Percentiles rank a stretch among this genome's conserved stretches.
Evolutionary conservation across 1,140 invertebrate species (phyloP).

Genomic region (Lordiphosa collinella): DNA sequence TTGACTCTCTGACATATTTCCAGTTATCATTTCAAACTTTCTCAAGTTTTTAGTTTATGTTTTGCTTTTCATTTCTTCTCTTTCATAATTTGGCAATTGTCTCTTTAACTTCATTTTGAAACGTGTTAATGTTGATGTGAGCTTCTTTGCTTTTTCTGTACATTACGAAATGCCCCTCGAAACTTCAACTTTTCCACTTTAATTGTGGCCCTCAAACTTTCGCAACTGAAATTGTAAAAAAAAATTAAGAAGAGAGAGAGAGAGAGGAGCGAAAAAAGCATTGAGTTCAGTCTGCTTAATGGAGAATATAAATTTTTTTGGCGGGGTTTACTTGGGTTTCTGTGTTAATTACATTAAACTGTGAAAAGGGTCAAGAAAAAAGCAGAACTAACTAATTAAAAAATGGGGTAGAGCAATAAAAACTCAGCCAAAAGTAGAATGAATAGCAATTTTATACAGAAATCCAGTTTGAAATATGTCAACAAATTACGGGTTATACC

Average conservation of each 20-base stretch:
- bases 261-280: background rate
- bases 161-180: constrained; percentile 6
- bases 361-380: constrained; percentile 4
- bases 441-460: too few species aligned
- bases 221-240: constrained; percentile 7
- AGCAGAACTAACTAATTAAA: constrained; percentile 9
- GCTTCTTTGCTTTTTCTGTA: constrained; percentile 14
- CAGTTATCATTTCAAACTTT: constrained; percentile 19
- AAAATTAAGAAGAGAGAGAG: background rate
- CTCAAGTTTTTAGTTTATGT: constrained; percentile 35
- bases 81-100: constrained; percentile 39
- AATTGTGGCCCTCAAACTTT: constrained; percentile 9
- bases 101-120: constrained; percentile 53
- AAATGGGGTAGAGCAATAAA: constrained; percentile 1
- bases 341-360: constrained; percentile 2
- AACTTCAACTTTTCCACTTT: constrained; percentile 7
- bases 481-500: too few species aligned
- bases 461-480: too few species aligned
- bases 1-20: constrained; percentile 39
- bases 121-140: constrained; percentile 18
- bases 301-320: background rate
- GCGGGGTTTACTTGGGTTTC: background rate
- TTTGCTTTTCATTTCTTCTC: constrained; percentile 7
- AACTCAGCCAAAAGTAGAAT: background rate
- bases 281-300: too few species aligned